Percentiles rank a stretch among this genome's conserved stretches.
These are phyloP conservation scores for Ophonus ardosiacus DNA, from an alignment of 2,888 invertebrate genomes.

Conservation along the genomic window DNA sequence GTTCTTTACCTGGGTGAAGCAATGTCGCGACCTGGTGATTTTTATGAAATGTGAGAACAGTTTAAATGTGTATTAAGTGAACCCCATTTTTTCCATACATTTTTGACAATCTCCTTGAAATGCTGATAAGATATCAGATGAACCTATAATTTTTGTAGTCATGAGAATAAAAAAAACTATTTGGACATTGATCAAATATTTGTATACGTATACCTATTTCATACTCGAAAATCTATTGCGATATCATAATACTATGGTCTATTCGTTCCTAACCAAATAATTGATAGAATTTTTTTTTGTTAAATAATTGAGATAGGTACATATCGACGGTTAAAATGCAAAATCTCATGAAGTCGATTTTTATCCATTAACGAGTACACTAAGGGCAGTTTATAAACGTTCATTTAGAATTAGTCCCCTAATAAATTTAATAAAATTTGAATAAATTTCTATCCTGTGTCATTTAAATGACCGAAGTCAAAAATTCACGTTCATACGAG, in stretches of 20 bases:
- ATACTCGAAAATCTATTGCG: constrained; percentile 31
- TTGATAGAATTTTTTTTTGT: too few species aligned
- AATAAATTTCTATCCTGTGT: too few species aligned
- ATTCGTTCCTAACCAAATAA: not conserved
- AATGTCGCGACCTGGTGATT: not conserved
- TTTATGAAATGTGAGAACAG: constrained; percentile 25
- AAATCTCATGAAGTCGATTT: not conserved
- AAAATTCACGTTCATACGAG: too few species aligned
- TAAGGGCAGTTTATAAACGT: too few species aligned
- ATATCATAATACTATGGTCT: not conserved
- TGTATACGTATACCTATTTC: constrained; percentile 44
- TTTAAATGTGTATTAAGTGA: not conserved
- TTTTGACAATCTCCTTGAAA: constrained; percentile 57
- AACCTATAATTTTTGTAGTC: constrained; percentile 38
- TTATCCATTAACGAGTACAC: too few species aligned
- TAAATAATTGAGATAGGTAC: not conserved
- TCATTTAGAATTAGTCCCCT: too few species aligned
- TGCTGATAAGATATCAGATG: constrained; percentile 56
- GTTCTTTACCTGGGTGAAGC: constrained; percentile 29
- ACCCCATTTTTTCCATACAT: constrained; percentile 33
- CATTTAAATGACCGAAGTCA: too few species aligned
- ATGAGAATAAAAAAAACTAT: constrained; percentile 44
- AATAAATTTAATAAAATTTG: too few species aligned
- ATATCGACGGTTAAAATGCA: not conserved
- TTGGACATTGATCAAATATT: constrained; percentile 58